A percentile compares a stretch with the other conserved stretches of the same genome.
Conservation (phyloP, 2,113 vertebrate genomes). For the Apus apus region DNA sequence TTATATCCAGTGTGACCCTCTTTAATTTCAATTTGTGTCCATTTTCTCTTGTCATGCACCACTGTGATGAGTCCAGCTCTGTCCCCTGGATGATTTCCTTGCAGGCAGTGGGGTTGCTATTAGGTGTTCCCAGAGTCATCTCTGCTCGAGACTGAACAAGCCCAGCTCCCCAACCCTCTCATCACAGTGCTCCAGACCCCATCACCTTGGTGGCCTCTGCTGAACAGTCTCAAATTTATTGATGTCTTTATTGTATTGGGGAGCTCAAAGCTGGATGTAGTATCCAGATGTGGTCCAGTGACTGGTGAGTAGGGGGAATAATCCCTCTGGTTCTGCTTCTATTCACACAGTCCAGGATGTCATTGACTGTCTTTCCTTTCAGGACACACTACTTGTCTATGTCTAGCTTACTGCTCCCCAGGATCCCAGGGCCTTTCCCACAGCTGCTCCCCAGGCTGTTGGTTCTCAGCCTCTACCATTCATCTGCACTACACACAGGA, state of each 20-base stretch:
- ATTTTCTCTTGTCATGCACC: neutral
- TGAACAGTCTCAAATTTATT: neutral
- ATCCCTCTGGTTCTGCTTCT: too few relatives aligned
- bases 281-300: too few relatives aligned
- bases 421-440: neutral
- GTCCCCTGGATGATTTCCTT: neutral
- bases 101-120: neutral
- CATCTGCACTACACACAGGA: neutral
- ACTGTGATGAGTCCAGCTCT: neutral
- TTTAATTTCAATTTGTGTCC: neutral
- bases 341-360: neutral
- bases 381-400: neutral
- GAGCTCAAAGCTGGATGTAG: neutral
- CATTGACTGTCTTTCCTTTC: neutral
- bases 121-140: neutral
- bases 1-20: neutral
- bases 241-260: neutral
- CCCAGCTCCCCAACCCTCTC: neutral
- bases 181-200: neutral
- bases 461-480: neutral
- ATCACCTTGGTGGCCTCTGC: neutral
- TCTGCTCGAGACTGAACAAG: neutral
- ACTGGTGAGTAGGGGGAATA: too few relatives aligned
- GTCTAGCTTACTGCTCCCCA: neutral
- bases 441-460: neutral